Conservation (phyloP, 1,140 invertebrate species). For the Zaprionus tsacasi region DNA sequence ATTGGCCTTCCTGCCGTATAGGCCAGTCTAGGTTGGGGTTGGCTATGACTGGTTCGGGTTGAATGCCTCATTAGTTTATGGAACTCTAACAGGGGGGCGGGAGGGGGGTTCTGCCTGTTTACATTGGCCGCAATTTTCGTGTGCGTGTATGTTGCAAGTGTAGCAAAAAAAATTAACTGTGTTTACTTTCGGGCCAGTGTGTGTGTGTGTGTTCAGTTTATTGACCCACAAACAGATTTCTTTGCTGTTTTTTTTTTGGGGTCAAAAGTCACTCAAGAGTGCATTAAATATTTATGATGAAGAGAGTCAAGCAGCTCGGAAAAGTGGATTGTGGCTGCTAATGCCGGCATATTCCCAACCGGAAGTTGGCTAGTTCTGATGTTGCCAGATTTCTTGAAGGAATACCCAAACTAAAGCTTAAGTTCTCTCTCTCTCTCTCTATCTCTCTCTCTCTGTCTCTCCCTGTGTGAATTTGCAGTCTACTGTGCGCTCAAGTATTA, state of each 20-base stretch:
- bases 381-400: no score
- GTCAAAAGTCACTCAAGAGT: conserved; percentile 7
- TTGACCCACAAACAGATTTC: conserved; percentile 18
- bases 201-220: conserved; percentile 14
- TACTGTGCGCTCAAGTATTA: conserved; percentile 2
- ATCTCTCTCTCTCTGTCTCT: no score
- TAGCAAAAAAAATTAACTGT: conserved; percentile 27
- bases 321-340: background rate
- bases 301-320: background rate
- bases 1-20: conserved; percentile 15
- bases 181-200: conserved; percentile 30
- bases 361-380: background rate
- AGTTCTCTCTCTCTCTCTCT: background rate
- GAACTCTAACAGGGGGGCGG: background rate
- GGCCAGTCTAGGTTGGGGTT: conserved; percentile 7
- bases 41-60: conserved; percentile 1
- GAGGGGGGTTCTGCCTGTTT: conserved; percentile 36
- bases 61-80: conserved; percentile 44
- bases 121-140: conserved; percentile 43
- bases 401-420: no score
- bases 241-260: background rate
- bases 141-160: conserved; percentile 3
- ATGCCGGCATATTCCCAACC: background rate
- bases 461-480: background rate
- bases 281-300: conserved; percentile 4